phyloP scores from a whole-genome alignment of 2,113 vertebrate species.

The Sinocyclocheilus grahami region DNA sequence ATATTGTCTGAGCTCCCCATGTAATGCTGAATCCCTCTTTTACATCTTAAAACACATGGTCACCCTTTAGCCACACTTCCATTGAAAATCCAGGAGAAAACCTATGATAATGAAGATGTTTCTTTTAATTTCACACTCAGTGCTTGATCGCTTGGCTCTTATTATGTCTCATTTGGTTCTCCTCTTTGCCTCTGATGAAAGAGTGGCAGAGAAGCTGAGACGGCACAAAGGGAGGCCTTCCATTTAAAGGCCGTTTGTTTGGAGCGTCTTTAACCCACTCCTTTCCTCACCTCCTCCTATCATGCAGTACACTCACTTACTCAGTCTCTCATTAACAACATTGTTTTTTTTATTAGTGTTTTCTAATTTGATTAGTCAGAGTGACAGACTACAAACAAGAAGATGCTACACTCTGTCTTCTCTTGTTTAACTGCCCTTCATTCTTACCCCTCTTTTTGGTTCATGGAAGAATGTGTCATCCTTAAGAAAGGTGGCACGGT shows the following conservation, averaged over 20 bases:
- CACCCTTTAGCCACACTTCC: conserved; percentile 54
- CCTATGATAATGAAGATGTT: conserved; percentile 81
- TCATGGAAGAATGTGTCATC: conserved; percentile 46
- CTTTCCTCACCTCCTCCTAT: conserved; percentile 53
- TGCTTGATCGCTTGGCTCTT: conserved; percentile 76
- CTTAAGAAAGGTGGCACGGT: conserved; percentile 67
- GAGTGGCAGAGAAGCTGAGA: conserved; percentile 47
- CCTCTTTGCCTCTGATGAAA: conserved; percentile 75
- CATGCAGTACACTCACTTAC: conserved; percentile 20
- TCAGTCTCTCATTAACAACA: conserved; percentile 68
- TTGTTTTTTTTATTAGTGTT: conserved; percentile 61
- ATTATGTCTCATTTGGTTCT: conserved; percentile 77
- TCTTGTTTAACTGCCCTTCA: conserved; percentile 64
- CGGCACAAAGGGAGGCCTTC: conserved; percentile 73
- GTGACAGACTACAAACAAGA: conserved; percentile 54
- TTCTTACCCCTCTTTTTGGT: conserved; percentile 29
- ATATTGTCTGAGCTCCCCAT: not conserved
- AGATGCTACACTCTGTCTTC: conserved; percentile 60
- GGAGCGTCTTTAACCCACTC: conserved; percentile 69
- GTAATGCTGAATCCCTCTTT: conserved; percentile 39
- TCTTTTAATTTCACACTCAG: conserved; percentile 81
- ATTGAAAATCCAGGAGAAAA: conserved; percentile 44
- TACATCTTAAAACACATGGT: conserved; percentile 70
- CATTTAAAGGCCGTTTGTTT: conserved; percentile 76
- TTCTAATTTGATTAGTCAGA: conserved; percentile 66